A percentile compares a stretch with the other conserved stretches of the same genome.
Evolutionary conservation across 1,140 invertebrate species (phyloP).

Genomic region (Trichonephila clavipes): DNA sequence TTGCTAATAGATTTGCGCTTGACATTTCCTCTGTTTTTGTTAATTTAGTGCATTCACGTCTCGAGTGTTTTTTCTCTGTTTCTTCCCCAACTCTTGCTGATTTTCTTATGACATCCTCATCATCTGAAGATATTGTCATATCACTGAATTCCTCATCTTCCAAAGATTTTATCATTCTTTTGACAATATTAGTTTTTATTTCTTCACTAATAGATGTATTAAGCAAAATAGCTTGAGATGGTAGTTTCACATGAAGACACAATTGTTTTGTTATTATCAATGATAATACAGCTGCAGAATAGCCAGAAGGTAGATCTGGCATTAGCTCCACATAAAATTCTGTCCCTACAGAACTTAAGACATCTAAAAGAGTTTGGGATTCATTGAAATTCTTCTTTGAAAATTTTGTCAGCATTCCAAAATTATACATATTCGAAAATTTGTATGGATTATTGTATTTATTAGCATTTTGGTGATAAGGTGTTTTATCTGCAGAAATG

Average conservation of each 20-base stretch:
- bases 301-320: conserved; percentile 78
- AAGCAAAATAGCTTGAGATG: conserved; percentile 84
- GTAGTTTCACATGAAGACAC: conserved; percentile 83
- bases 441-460: conserved; percentile 78
- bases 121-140: conserved; percentile 20
- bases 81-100: not conserved
- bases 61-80: not conserved
- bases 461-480: not conserved
- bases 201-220: conserved; percentile 81
- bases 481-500: conserved; percentile 81
- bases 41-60: no score
- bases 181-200: conserved; percentile 59
- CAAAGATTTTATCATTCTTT: conserved; percentile 46
- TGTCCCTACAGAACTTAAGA: not conserved
- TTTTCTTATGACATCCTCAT: not conserved
- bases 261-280: conserved; percentile 79
- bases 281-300: conserved; percentile 79
- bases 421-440: conserved; percentile 72
- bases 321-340: conserved; percentile 60
- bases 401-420: conserved; percentile 63
- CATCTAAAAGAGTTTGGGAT: conserved; percentile 14
- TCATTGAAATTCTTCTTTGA: conserved; percentile 46
- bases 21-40: not conserved
- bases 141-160: conserved; percentile 28
- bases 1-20: not conserved